These are phyloP conservation scores for Aphidius ervi DNA, from an alignment of 1,140 invertebrate genomes.

Conservation along the genomic window DNA sequence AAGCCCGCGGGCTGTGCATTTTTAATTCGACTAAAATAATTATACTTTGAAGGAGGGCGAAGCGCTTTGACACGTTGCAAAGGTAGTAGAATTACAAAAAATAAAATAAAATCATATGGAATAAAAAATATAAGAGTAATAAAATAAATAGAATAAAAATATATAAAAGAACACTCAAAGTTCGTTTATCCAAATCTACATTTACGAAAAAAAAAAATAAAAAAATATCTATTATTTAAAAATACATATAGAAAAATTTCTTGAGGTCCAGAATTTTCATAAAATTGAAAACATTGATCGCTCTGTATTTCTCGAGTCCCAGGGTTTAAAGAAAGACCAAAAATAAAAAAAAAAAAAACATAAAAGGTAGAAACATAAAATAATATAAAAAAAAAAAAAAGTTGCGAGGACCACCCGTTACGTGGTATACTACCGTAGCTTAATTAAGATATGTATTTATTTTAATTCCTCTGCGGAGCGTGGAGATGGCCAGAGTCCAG, in stretches of 20 bases:
- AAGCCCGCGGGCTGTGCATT: conserved; percentile 34
- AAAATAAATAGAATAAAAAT: conserved; percentile 7
- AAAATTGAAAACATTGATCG: neutral
- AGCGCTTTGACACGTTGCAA: conserved; percentile 26
- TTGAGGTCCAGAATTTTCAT: too few species aligned
- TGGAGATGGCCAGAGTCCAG: conserved; percentile 32
- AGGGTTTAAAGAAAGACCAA: conserved; percentile 5
- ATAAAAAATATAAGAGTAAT: neutral
- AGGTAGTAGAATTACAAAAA: conserved; percentile 15
- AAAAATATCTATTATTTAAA: too few species aligned
- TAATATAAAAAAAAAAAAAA: too few species aligned
- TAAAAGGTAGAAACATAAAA: neutral
- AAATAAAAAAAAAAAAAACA: conserved; percentile 22
- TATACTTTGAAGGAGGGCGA: conserved; percentile 45
- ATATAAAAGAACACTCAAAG: neutral
- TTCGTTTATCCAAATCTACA: too few species aligned
- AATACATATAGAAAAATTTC: too few species aligned
- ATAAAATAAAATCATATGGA: conserved; percentile 19
- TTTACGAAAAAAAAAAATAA: too few species aligned
- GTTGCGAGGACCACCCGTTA: conserved; percentile 25
- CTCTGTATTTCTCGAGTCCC: neutral
- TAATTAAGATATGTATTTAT: conserved; percentile 55
- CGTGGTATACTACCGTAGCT: conserved; percentile 34
- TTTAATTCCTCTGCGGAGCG: conserved; percentile 45
- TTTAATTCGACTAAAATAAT: conserved; percentile 52